Base-by-base conservation (phyloP, 1,140 invertebrate genomes). In the Eumaeus atala region DNA sequence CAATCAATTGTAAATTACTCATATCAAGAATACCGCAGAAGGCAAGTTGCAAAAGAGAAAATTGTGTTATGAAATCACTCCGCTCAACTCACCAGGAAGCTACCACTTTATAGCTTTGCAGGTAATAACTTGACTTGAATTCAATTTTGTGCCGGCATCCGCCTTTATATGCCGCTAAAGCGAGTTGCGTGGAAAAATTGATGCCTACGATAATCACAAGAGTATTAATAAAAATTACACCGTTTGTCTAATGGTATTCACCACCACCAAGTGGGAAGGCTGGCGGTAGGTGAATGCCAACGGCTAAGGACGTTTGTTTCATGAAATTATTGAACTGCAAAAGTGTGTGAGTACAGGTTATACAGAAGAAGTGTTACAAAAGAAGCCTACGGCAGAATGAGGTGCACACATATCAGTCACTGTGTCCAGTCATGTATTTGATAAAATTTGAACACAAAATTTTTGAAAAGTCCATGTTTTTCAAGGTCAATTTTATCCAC, bases 21-120 rank as follows among this genome's bases (percentile, higher is more conserved):
- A 66, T 65, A 76, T 72, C 51, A 54, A 51, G 67, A 66, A 73
- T 72, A 81, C 71, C 72, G 67, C 72, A 74, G 54, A 65, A 42
- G 51, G 60, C 58, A 54, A 69, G 58, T 81, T 79, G 70, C 71
- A 73, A 84, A 84, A 81, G 70, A 66, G 76, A 74, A 81, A 81
- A 79, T 77, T 67, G 74, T 78, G 69, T 81, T 78, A 80, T 77
- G 77, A 84, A 84, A 84, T 81, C 69, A 67, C 65, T 65, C 58
- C 60, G 72, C 77, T 77, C 70, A 74, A 72, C 67, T 53, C 59
- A 66, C 63, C 70, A 77, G 77, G 75, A 83, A 81, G 70, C 62
- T 58, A 18, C 69, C 58, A 66, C 60, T 72, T 71, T 77, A 77
- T 70, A 64, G 70, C 67, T 74, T 61, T 64, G 66, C 66, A 54